A percentile compares a stretch with the other conserved stretches of the same genome.
Evolutionary conservation across 2,888 invertebrate genomes (phyloP).

Genomic region (Lasioglossum lativentre): DNA sequence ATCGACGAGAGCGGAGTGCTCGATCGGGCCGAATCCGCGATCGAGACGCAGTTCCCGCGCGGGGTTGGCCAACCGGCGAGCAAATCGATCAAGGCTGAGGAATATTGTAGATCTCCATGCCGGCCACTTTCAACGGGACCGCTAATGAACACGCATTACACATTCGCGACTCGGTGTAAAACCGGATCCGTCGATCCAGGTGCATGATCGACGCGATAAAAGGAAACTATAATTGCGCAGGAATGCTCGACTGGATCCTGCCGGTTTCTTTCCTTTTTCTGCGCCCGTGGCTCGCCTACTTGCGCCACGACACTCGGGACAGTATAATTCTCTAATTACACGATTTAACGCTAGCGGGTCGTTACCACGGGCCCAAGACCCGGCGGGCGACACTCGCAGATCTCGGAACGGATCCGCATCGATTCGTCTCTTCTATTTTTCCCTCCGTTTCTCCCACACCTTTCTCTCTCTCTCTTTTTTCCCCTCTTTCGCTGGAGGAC

Average conservation of each 20-base stretch:
- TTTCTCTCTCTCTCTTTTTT: too few relatives aligned
- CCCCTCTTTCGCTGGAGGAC: background rate
- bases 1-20: background rate
- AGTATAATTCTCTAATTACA: constrained; percentile 48
- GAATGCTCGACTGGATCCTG: constrained; percentile 54
- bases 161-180: constrained; percentile 45
- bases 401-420: background rate
- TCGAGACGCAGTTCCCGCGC: constrained; percentile 24
- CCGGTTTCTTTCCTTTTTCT: constrained; percentile 34
- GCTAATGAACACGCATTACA: constrained; percentile 61
- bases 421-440: background rate
- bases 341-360: constrained; percentile 19
- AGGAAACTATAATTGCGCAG: constrained; percentile 65
- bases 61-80: constrained; percentile 9
- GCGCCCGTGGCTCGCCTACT: constrained; percentile 32
- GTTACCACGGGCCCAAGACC: background rate
- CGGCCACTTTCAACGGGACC: constrained; percentile 58
- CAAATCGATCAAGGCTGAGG: constrained; percentile 38
- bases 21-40: constrained; percentile 1
- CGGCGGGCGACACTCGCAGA: constrained; percentile 19
- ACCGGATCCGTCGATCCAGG: constrained; percentile 66
- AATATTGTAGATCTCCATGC: constrained; percentile 58
- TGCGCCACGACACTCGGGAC: constrained; percentile 24
- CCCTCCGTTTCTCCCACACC: too few relatives aligned
- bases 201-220: constrained; percentile 69